These are phyloP conservation scores for Cyclophora punctaria DNA, from an alignment of 2,888 invertebrate species.

Conservation along the genomic window DNA sequence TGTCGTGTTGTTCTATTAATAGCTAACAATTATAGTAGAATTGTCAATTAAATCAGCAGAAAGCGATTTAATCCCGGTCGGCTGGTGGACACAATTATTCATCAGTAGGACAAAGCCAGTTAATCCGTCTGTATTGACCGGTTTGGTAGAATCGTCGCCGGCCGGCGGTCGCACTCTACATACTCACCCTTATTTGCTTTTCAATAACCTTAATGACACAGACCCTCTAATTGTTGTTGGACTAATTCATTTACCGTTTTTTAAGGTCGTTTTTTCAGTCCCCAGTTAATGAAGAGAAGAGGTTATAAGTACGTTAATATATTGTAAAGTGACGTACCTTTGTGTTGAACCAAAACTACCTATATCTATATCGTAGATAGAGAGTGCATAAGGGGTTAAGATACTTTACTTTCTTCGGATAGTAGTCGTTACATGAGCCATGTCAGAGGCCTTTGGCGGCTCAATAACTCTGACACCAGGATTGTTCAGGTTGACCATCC, in stretches of 20 bases:
- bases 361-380: no score
- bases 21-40: constrained; percentile 60
- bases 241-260: background rate
- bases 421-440: no score
- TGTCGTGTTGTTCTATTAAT: constrained; percentile 53
- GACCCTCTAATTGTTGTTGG: background rate
- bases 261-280: no score
- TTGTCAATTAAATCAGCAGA: constrained; percentile 70
- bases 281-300: no score
- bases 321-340: no score
- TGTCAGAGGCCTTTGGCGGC: no score
- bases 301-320: no score
- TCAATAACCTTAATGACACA: constrained; percentile 34
- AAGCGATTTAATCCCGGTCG: constrained; percentile 65
- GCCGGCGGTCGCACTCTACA: constrained; percentile 25
- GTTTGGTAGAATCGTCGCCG: constrained; percentile 35
- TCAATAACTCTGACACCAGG: no score
- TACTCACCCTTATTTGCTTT: constrained; percentile 43
- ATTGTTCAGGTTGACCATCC: no score
- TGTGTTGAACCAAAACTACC: no score
- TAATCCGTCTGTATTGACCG: constrained; percentile 66
- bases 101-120: constrained; percentile 63
- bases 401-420: no score
- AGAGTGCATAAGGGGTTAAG: no score
- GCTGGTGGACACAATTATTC: constrained; percentile 68